phyloP scores from a whole-genome alignment of 2,888 invertebrate species.

The Drosophila gaucha region DNA sequence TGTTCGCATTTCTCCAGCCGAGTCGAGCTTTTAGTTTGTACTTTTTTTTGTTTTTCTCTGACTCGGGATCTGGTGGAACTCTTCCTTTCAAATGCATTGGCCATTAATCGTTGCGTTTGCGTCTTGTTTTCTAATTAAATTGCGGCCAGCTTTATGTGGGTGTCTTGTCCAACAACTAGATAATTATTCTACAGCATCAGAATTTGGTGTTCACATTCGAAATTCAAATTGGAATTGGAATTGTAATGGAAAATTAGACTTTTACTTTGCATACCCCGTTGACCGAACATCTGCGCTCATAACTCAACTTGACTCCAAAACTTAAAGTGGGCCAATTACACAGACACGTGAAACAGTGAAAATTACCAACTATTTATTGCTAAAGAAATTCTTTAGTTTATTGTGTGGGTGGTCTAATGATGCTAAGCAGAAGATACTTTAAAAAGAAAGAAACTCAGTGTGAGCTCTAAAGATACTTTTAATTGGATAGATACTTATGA shows the following conservation, averaged over 20 bases:
- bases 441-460: background rate
- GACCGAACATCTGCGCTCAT: slow-evolving; percentile 42
- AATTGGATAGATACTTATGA: slow-evolving; percentile 3
- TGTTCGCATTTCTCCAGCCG: slow-evolving; percentile 68
- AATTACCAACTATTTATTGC: slow-evolving; percentile 22
- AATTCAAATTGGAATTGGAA: slow-evolving; percentile 9
- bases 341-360: slow-evolving; percentile 28
- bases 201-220: slow-evolving; percentile 43
- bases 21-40: slow-evolving; percentile 6
- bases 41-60: background rate
- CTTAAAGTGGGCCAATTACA: slow-evolving; percentile 52
- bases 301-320: slow-evolving; percentile 32
- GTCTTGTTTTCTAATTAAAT: slow-evolving; percentile 75
- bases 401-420: slow-evolving; percentile 49
- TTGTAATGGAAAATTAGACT: slow-evolving; percentile 39
- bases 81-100: slow-evolving; percentile 74
- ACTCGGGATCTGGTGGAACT: slow-evolving; percentile 41
- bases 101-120: slow-evolving; percentile 73
- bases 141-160: slow-evolving; percentile 73
- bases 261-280: slow-evolving; percentile 71
- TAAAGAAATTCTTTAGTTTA: slow-evolving; percentile 7
- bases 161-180: slow-evolving; percentile 46
- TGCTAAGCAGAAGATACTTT: slow-evolving; percentile 9
- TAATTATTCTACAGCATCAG: slow-evolving; percentile 57
- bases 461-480: background rate